Evolutionary conservation across 2,113 vertebrate genomes (phyloP), one percentile per base, ranked within the genome.

Genomic region (Varanus komodoensis): DNA sequence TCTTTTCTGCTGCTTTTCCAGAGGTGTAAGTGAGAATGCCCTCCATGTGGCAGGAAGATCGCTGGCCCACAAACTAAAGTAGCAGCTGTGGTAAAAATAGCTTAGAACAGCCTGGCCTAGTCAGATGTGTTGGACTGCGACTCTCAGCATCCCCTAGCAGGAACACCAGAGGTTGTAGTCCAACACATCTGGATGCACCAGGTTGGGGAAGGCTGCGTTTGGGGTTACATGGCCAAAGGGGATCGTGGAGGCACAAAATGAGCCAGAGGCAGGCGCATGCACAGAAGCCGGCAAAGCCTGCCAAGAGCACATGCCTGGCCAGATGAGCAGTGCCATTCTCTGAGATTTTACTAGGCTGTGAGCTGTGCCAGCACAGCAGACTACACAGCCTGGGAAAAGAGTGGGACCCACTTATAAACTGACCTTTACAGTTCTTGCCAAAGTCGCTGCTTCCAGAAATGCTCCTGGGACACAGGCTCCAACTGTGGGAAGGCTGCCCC

Each of bases 311-410:
- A 25, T 38, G 52, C 61, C 27, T 87, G 11, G 78, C 32, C 50
- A 87, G 48, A 4, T 0, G 0, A 27, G 83, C 5, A 0, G 61
- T 5, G 25, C n/a, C n/a, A 34, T n/a, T 29, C 0, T 0, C 14
- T 0, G 32, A 88, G 57, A 44, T 68, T 71, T 61, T 44, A 29
- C 21, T 52, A n/a, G 57, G 25, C 34, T 73, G 67, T 7, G 12
- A 64, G 34, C 52, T 78, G 38, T 27, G 38, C 52, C 64, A 84
- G 34, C 34, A 44, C 64, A 86, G 15, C 48, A 77, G n/a, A 69
- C 71, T 75, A 21, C 8, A 1, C 27, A 91, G 81, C 82, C 73
- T 84, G 82, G 81, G 90, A 71, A 79, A 84, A 61, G 64, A 61
- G 82, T 61, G 50, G 50, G 75, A 54, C 67, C 74, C 73, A 73